Evolutionary conservation across 1,140 invertebrate species (phyloP), one percentile per base, ranked within the genome.

Genomic region (Panagrolaimus sp.): DNA sequence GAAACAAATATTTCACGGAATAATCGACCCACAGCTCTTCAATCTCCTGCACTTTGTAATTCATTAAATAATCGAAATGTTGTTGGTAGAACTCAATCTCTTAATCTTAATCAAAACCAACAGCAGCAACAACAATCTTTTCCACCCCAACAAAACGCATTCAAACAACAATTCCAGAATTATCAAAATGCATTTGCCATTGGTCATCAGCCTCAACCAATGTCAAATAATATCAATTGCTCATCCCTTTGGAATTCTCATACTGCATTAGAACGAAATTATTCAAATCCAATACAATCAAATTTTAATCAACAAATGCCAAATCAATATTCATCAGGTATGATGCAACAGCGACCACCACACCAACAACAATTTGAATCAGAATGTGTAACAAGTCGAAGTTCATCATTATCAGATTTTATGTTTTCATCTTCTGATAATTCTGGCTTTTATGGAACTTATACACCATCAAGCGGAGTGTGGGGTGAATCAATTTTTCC

Each of bases 401-500:
- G 20, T 3, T 20, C 14, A 11, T 25, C 20, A 11, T 11, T 57
- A 9, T 25, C 20, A 20, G 51, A 57, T 27, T 57, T 57, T 27
- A 1, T 16, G 1, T 57, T 57, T 27, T 11, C 51, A 20, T 27
- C 20, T 20, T 27, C 20, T 25, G 20, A 14, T 4, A 14, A 20
- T 25, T 25, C 51, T 3, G 8, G 13, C 1, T 38, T 38, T 38
- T 57, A 57, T 20, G 63, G 63, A 20, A 64, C 16, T 5, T 74
- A 48, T 62, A 63, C 69, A 8, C 74, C 74, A 9, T 75, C 73
- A 5, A 75, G 73, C 13, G 73, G 63, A 16, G 65, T 75, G 20
- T 75, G 72, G 74, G 74, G 72, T 14, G 65, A 74, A 11, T 65
- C 68, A 4, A 69, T 75, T 57, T 67, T 20, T 44, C 75, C 45